Percentiles rank a stretch among this genome's conserved stretches.
Conservation (phyloP, 2,113 vertebrate genomes). For the Anguilla japonica region DNA sequence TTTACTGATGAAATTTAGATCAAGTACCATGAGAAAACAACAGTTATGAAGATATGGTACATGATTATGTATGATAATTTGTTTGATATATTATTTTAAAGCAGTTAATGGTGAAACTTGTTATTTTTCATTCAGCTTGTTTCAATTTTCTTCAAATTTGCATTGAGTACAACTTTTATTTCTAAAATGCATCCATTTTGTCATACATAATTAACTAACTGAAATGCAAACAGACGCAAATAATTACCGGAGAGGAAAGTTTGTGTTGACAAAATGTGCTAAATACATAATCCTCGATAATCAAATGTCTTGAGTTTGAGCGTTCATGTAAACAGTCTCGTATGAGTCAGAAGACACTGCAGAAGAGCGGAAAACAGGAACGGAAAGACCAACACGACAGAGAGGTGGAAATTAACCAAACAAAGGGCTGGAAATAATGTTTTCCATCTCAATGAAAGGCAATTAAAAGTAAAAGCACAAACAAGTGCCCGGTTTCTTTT, state of each 20-base stretch:
- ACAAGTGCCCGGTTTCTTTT: background rate
- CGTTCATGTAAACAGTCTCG: background rate
- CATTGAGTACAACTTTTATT: background rate
- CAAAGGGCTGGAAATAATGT: background rate
- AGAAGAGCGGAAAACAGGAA: background rate
- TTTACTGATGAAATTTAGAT: too few species aligned
- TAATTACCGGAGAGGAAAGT: background rate
- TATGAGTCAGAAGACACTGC: background rate
- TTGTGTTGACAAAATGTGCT: background rate
- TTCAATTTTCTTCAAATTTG: background rate
- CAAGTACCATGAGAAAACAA: too few species aligned
- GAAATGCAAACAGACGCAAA: background rate
- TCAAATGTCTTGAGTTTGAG: background rate
- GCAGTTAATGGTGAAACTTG: background rate
- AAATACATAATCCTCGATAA: background rate
- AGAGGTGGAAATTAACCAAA: background rate
- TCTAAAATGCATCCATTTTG: background rate
- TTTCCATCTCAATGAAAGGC: constrained; percentile 4
- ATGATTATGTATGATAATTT: background rate
- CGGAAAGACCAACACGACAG: background rate
- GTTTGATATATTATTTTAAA: background rate
- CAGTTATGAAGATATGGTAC: too few species aligned
- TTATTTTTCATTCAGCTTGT: background rate
- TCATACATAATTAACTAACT: background rate
- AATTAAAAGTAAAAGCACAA: background rate